Evolutionary conservation across 2,888 invertebrate genomes (phyloP), one percentile per base, ranked within the genome.

Genomic region (Ceratothoa steindachneri): DNA sequence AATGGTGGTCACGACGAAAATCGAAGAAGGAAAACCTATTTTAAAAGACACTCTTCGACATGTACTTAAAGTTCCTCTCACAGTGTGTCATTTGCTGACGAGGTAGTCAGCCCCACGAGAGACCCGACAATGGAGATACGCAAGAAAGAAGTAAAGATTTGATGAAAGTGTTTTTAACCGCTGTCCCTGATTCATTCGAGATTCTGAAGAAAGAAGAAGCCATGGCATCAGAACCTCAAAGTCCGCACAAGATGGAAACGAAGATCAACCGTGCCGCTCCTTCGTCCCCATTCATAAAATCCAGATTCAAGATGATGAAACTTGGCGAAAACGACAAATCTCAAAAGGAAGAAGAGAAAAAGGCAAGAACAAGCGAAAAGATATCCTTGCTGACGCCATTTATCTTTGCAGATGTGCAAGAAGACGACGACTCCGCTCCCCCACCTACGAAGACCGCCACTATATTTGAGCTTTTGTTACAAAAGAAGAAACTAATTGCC

Each of bases 401-500:
- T 2, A 69, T 65, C 1, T 53, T 29, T 15, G 68, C 75, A 29
- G 73, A 77, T 51, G 31, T 68, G 9, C 71, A 69, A n/a, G n/a
- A n/a, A n/a, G 76, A 77, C 30, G n/a, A n/a, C n/a, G 67, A 70
- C n/a, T 41, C 30, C 9, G 71, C 74, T 12, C 64, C 30, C n/a
- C 72, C 77, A 1, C 67, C 64, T 0, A 53, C 70, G 12, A 72
- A 65, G 2, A 70, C 71, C 41, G 68, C 67, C 69, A 74, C 77
- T 30, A 73, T 71, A 41, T 74, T 74, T 68, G 75, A 76, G 41
- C 66, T 77, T 24, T 74, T 77, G 29, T 60, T 69, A 29, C 41
- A 72, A 29, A 77, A 74, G 51, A 60, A 65, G 30, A 71, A 72
- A 51, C 60, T 80, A n/a, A 77, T 80, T 71, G 67, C 72, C 31